Evolutionary conservation across 2,888 invertebrate species (phyloP).

Genomic region (Portevinia maculata): DNA sequence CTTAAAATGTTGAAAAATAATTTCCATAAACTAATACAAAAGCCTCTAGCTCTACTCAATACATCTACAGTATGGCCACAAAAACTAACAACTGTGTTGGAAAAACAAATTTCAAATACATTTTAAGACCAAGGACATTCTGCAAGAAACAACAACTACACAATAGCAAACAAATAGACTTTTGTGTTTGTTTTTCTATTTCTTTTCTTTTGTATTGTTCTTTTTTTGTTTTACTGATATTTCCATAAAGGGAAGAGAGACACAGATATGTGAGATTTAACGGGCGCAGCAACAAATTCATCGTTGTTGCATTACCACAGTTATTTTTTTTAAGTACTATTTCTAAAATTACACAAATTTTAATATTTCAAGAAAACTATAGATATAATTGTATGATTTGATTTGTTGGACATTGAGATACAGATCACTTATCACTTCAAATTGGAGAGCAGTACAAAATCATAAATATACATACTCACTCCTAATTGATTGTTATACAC

Average conservation of each 20-base stretch:
- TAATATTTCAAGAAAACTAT: slow-evolving; percentile 35
- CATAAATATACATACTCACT: slow-evolving; percentile 1
- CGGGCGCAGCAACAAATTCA: slow-evolving; percentile 25
- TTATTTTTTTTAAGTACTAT: slow-evolving; percentile 58
- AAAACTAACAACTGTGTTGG: slow-evolving; percentile 2
- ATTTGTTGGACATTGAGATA: slow-evolving; percentile 68
- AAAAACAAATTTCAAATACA: slow-evolving; percentile 67
- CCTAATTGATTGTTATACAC: slow-evolving; percentile 49
- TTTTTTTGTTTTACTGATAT: slow-evolving; percentile 27
- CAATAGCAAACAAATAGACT: slow-evolving; percentile 47
- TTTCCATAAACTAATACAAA: no score
- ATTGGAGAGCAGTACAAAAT: slow-evolving; percentile 21
- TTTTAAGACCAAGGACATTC: slow-evolving; percentile 18
- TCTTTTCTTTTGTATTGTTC: slow-evolving; percentile 2
- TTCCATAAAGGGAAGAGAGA: slow-evolving; percentile 49
- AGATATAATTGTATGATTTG: slow-evolving; percentile 29
- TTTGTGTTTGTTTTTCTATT: slow-evolving; percentile 16
- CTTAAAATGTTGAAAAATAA: no score
- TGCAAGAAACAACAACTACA: slow-evolving; percentile 12
- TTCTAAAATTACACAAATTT: slow-evolving; percentile 58
- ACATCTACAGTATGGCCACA: not conserved
- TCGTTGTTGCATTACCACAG: slow-evolving; percentile 24
- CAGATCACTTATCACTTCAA: slow-evolving; percentile 58
- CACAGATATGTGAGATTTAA: slow-evolving; percentile 68
- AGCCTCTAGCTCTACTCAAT: not conserved